A percentile compares a stretch with the other conserved stretches of the same genome.
Conservation (phyloP, 2,888 invertebrate genomes). For the Eristalis tenax region DNA sequence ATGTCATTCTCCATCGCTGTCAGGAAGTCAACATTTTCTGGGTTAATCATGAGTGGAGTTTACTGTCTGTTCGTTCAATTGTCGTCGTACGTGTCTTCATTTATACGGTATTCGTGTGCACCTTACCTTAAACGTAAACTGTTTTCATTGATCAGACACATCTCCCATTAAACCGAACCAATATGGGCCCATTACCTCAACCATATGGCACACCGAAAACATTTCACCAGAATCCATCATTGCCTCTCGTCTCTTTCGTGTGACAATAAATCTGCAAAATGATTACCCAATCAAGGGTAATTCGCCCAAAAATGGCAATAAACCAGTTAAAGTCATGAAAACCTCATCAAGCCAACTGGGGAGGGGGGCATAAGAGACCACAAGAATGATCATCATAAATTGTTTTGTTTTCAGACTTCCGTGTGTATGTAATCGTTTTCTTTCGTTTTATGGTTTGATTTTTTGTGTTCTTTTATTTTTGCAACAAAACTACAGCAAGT, state of each 20-base stretch:
- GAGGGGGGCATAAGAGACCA: slow-evolving; percentile 5
- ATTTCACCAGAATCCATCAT: not conserved
- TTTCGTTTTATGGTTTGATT: not conserved
- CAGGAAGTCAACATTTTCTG: too few relatives aligned
- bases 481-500: slow-evolving; percentile 25
- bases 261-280: slow-evolving; percentile 4
- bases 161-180: not conserved
- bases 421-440: slow-evolving; percentile 6
- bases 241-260: not conserved
- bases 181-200: not conserved
- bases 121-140: not conserved
- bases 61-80: too few relatives aligned
- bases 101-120: not conserved
- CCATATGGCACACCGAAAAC: not conserved
- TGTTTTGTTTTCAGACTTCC: slow-evolving; percentile 33
- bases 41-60: too few relatives aligned
- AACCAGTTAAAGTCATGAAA: slow-evolving; percentile 13
- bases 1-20: too few relatives aligned
- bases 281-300: slow-evolving; percentile 20
- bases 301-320: slow-evolving; percentile 2
- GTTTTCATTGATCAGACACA: not conserved
- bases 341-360: not conserved
- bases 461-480: not conserved
- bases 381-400: slow-evolving; percentile 24
- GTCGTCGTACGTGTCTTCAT: not conserved